phyloP scores from a whole-genome alignment of 2,888 invertebrate species.

The Liodrosophila aerea region DNA sequence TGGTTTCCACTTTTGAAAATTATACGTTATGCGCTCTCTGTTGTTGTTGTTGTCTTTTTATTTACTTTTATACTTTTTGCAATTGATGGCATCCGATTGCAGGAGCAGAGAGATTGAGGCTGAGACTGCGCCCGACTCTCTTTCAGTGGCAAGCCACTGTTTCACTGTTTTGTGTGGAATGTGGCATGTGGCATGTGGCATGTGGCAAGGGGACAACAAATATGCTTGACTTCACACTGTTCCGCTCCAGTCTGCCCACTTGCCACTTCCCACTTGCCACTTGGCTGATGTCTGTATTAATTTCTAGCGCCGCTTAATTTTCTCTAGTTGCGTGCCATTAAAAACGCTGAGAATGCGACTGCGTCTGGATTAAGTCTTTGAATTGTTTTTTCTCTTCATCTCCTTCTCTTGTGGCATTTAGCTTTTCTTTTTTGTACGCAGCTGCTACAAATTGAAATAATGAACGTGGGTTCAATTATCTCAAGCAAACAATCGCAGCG shows the following conservation, averaged over 20 bases:
- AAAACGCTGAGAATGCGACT: conserved; percentile 45
- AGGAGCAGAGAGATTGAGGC: conserved; percentile 48
- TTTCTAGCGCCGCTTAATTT: conserved; percentile 76
- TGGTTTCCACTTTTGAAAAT: conserved; percentile 75
- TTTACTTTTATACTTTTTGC: conserved; percentile 48
- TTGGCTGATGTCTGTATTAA: conserved; percentile 69
- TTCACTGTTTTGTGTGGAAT: conserved; percentile 53
- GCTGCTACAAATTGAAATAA: conserved; percentile 71
- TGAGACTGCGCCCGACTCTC: conserved; percentile 28
- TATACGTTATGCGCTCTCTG: conserved; percentile 62
- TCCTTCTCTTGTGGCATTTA: background rate
- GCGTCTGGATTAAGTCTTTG: conserved; percentile 38
- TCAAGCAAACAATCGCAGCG: conserved; percentile 69
- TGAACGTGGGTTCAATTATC: conserved; percentile 79
- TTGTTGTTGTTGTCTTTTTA: conserved; percentile 38
- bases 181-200: conserved; percentile 17
- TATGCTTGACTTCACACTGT: no score
- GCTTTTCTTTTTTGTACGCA: conserved; percentile 18
- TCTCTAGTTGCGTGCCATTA: conserved; percentile 61
- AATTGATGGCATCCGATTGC: conserved; percentile 76
- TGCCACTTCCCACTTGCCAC: background rate
- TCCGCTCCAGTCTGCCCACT: background rate
- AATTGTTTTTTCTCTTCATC: conserved; percentile 7
- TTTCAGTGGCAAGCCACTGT: conserved; percentile 22
- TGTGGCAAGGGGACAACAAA: conserved; percentile 2